Base-by-base conservation (phyloP, 2,888 invertebrate species). In the Ochropacha duplaris region DNA sequence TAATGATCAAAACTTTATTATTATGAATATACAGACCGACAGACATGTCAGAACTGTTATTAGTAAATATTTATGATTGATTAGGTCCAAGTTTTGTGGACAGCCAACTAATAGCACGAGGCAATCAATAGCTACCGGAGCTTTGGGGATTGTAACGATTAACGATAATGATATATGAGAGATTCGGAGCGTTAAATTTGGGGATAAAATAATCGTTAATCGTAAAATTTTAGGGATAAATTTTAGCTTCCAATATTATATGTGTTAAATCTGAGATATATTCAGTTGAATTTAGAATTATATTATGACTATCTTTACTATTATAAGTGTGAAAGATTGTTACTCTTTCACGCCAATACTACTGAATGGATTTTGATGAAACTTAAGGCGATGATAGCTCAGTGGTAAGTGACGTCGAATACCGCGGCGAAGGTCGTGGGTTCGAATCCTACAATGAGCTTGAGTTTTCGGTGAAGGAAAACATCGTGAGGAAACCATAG, bases 71-170 rank as follows among this genome's bases (percentile, higher is more conserved):
- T 19, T 26, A 82, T 87, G 87, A 87, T 87, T 84, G 87, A 87
- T 87, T 82, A 77, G 74, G 51, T 64, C 74, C 76, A 77, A 83
- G 76, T 81, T 82, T 77, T 76, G 79, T 78, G 78, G 74, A 74
- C 78, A 44, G 44, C 16, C 66, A 73, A 79, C 78, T 79, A 78
- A 78, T 77, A 75, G 71, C 54, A 28, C 61, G 60, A 67, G 65
- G 24, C 64, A 72, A 69, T 75, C 72, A 69, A 69, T 72, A 65
- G 66, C 66, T 19, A 44, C 2, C 9, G 44, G 19, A 44, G 44
- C 19, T 44, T 44, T 12, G 74, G 58, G 57, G 54, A 62, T 59
- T 69, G 69, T 66, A 68, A 60, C 61, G 66, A 72, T 72, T 74
- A 74, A 68, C 74, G 63, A 57, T 39, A 54, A 51, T 52, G 52